phyloP scores from a whole-genome alignment of 2,797 vertebrate species.

The Tiaroga cobitis region DNA sequence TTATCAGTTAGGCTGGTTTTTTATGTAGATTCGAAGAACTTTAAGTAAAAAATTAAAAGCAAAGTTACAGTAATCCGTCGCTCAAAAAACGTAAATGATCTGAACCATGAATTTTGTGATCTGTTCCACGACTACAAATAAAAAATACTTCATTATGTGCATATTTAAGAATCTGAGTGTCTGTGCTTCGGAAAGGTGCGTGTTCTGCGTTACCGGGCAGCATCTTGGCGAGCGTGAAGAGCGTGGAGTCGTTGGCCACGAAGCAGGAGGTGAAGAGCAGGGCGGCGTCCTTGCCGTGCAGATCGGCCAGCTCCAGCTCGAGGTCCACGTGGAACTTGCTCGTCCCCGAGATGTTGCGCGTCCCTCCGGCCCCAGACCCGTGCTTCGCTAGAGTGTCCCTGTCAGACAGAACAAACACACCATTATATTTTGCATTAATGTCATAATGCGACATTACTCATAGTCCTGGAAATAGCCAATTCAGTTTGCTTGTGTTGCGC shows the following conservation, averaged over 20 bases:
- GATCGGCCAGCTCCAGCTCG: constrained; percentile 91
- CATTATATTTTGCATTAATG: no score
- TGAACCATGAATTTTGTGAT: no score
- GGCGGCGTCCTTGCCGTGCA: constrained; percentile 93
- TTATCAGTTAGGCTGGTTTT: no score
- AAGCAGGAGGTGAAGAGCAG: constrained; percentile 96
- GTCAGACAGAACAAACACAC: neutral
- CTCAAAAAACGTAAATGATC: no score
- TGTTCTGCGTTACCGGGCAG: constrained; percentile 81
- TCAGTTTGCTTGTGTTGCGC: no score
- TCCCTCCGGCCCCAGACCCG: constrained; percentile 94
- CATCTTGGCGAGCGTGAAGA: constrained; percentile 96
- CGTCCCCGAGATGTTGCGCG: constrained; percentile 96
- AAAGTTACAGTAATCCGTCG: no score
- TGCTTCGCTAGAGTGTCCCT: constrained; percentile 92
- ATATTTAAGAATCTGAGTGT: no score
- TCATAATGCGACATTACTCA: no score
- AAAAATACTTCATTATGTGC: neutral
- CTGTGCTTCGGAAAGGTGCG: neutral
- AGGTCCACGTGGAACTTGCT: constrained; percentile 97
- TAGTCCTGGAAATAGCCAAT: neutral
- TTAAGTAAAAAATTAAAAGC: no score
- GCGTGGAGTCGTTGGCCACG: constrained; percentile 96
- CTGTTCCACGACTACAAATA: no score
- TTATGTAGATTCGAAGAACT: no score